phyloP scores from a whole-genome alignment of 2,797 vertebrate genomes.

The Cyclopterus lumpus region DNA sequence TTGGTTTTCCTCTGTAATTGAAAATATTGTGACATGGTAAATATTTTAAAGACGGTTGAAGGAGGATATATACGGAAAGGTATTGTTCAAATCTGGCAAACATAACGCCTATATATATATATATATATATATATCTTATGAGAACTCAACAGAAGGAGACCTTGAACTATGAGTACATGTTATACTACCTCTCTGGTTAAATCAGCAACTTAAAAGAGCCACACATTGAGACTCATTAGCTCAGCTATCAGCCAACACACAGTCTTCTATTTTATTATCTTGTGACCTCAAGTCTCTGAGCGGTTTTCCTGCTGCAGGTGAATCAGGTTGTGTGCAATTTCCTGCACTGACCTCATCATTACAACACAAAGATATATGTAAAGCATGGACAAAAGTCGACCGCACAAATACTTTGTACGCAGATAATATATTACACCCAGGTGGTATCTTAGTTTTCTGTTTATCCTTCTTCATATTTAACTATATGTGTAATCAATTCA shows the following conservation, averaged over 20 bases:
- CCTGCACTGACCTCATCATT: slow-evolving; percentile 17
- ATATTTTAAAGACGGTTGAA: neutral
- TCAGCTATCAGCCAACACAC: neutral
- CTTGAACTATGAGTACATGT: neutral
- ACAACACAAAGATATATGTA: neutral
- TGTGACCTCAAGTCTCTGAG: neutral
- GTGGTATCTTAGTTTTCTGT: neutral
- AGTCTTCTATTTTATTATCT: neutral
- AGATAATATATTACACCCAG: neutral
- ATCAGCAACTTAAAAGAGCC: slow-evolving; percentile 1
- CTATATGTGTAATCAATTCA: neutral
- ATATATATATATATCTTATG: neutral
- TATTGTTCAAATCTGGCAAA: neutral
- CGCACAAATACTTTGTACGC: neutral
- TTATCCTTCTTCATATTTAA: no score
- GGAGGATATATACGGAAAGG: neutral
- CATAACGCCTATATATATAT: neutral
- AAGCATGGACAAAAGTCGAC: neutral
- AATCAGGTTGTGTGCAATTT: slow-evolving; percentile 23
- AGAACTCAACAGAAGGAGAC: neutral
- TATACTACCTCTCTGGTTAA: neutral
- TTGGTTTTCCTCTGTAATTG: neutral
- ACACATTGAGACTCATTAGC: neutral
- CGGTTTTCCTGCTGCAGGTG: slow-evolving; percentile 8
- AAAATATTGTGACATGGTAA: neutral